Conservation (phyloP, 2,797 vertebrate genomes). For the Sus cebifrons region DNA sequence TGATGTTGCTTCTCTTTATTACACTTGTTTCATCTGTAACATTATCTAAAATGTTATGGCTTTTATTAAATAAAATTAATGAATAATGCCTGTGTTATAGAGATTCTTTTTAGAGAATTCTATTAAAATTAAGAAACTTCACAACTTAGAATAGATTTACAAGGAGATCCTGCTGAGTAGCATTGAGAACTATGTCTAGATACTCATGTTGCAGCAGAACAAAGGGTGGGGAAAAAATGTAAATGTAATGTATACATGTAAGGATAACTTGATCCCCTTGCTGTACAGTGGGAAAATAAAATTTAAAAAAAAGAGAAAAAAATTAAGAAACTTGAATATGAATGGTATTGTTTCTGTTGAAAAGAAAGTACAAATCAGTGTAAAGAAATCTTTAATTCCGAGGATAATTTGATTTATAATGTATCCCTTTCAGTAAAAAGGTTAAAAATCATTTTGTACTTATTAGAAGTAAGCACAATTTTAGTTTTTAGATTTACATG, state of each 20-base stretch:
- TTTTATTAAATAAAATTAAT: not conserved
- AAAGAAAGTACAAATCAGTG: conserved; percentile 45
- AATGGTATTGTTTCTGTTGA: not conserved
- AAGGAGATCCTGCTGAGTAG: no score
- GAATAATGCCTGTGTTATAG: not conserved
- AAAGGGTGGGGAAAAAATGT: no score
- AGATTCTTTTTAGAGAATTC: conserved; percentile 7
- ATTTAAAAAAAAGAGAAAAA: not conserved
- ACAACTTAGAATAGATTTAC: no score
- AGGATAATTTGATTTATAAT: conserved; percentile 14
- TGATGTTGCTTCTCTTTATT: not conserved
- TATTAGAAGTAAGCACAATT: not conserved
- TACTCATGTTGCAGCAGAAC: no score
- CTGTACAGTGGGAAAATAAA: no score
- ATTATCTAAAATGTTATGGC: not conserved
- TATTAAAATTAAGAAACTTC: conserved; percentile 26
- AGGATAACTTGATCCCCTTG: no score
- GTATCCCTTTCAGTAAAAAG: conserved; percentile 21
- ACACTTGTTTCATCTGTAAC: not conserved
- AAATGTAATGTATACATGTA: no score
- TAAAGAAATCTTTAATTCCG: conserved; percentile 8
- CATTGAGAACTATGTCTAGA: no score
- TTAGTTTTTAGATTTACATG: conserved; percentile 9
- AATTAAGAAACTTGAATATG: conserved; percentile 14
- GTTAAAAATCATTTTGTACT: not conserved